Base-by-base conservation (phyloP, 2,797 vertebrate species). In the Orientallactaga sibirica region DNA sequence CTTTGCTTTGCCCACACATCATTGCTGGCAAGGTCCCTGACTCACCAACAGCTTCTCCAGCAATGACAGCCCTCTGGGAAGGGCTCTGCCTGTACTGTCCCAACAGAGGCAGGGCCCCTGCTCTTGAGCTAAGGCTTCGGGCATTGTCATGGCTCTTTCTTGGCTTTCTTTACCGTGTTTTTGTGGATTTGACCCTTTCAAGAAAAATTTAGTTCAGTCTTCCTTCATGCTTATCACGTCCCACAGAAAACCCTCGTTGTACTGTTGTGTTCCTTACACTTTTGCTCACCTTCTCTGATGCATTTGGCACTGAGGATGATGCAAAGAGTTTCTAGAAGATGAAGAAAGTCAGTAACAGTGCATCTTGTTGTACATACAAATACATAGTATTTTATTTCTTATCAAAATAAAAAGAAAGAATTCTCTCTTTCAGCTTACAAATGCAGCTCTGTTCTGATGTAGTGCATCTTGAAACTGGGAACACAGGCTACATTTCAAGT, bases 21-120 rank as follows among this genome's bases (percentile, higher is more conserved):
- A 70, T 66, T 75, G 83, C 66, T 91, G 95, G 77, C 61, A 29
- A 88, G 64, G 41, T 75, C 79, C 61, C 79, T 92, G 94, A 97
- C 88, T 95, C 96, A 96, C 37, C 74, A 70, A 20, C 87, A 78
- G 37, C 18, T 58, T 77, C 71, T 18, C 58, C 0, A 37, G 77
- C 33, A 73, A 92, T 48, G 67, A 61, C 27, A 37, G 20, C 12
- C 52, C 6, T 8, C 20, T 33, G 66, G 43, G 29, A 89, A 29
- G 0, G 25, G 25, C 58, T 91, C 75, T 14, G 41, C 10, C 20
- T 55, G 27, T 2, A 12, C 61, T 19, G 7, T 15, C 66, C 68
- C 58, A 61, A 43, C 3, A 20, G 43, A 70, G 2, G 37, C 64
- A 76, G 58, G 48, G 8, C 55, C 25, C 5, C 18, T 22, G 84